phyloP scores from a whole-genome alignment of 2,797 vertebrate genomes.

The Petrocephalus sullivani region DNA sequence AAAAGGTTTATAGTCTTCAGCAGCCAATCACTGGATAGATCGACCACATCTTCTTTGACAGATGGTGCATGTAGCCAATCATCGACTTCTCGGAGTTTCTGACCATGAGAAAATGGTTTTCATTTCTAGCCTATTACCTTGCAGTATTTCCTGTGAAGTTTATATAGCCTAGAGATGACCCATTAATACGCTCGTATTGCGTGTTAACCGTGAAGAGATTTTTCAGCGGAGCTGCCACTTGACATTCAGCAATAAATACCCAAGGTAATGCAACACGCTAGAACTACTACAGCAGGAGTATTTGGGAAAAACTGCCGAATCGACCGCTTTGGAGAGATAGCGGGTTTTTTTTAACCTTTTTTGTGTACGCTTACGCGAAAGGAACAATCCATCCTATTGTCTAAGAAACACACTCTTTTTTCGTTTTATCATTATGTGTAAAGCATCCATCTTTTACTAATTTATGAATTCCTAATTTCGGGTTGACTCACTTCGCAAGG shows the following conservation, averaged over 20 bases:
- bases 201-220: background rate
- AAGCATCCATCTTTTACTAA: background rate
- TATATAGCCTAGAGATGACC: background rate
- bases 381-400: background rate
- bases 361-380: background rate
- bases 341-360: background rate
- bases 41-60: background rate
- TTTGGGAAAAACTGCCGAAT: background rate
- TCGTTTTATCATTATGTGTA: background rate
- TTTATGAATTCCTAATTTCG: background rate
- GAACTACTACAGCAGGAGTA: background rate
- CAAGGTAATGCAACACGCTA: constrained; percentile 1
- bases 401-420: background rate
- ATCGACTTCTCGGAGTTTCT: background rate
- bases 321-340: background rate
- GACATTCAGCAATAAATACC: constrained; percentile 6
- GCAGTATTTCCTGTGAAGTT: background rate
- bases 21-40: constrained; percentile 5
- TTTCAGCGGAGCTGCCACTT: constrained; percentile 5
- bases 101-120: background rate
- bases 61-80: background rate
- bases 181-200: background rate
- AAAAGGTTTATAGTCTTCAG: background rate
- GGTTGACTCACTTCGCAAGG: background rate
- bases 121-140: background rate